A percentile compares a stretch with the other conserved stretches of the same genome.
Conservation (phyloP, 2,113 vertebrate genomes). For the Glaucomys volans region DNA sequence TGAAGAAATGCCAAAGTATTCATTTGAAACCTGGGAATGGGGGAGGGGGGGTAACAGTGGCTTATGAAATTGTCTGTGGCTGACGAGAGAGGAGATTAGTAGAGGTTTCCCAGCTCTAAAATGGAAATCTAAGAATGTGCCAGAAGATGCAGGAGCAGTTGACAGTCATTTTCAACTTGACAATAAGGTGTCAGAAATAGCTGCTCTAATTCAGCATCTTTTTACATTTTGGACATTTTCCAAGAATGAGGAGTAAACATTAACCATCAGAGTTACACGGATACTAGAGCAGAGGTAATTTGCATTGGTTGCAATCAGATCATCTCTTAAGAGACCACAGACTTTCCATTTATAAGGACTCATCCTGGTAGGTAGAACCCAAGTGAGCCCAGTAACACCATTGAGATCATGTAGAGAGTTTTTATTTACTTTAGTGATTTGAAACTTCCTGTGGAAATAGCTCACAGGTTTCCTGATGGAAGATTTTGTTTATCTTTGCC, state of each 20-base stretch:
- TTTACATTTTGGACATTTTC: slow-evolving; percentile 71
- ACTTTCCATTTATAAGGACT: slow-evolving; percentile 77
- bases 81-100: slow-evolving; percentile 62
- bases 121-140: slow-evolving; percentile 62
- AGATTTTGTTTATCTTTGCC: slow-evolving; percentile 99
- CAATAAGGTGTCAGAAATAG: slow-evolving; percentile 68
- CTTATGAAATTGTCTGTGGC: slow-evolving; percentile 53
- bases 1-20: slow-evolving; percentile 76
- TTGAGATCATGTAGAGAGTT: slow-evolving; percentile 88
- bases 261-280: neutral
- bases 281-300: neutral
- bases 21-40: slow-evolving; percentile 73
- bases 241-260: slow-evolving; percentile 53
- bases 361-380: slow-evolving; percentile 74
- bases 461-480: slow-evolving; percentile 99
- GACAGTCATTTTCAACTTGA: slow-evolving; percentile 68
- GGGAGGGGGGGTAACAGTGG: neutral
- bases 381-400: slow-evolving; percentile 79
- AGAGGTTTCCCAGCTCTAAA: slow-evolving; percentile 62
- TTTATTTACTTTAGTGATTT: slow-evolving; percentile 99
- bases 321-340: slow-evolving; percentile 56
- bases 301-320: neutral
- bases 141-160: slow-evolving; percentile 53
- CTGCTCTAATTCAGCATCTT: slow-evolving; percentile 64
- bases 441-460: slow-evolving; percentile 99